Conservation (phyloP, 2,888 invertebrate species). For the Nomada fucata region DNA sequence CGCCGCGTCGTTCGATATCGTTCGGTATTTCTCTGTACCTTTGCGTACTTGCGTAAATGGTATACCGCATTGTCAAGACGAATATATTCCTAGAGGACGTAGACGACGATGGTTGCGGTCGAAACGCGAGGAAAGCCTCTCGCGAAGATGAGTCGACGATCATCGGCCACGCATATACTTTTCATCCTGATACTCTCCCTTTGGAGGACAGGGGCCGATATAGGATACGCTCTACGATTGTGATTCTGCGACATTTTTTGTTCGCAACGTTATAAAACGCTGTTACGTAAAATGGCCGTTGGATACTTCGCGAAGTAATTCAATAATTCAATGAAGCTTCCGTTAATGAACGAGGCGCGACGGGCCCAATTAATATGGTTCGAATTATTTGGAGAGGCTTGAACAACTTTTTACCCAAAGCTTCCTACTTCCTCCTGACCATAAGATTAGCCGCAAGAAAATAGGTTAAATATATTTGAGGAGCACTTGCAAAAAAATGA, state of each 20-base stretch:
- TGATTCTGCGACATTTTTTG: constrained; percentile 9
- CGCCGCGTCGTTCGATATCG: constrained; percentile 39
- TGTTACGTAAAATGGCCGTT: constrained; percentile 39
- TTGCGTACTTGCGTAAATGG: neutral
- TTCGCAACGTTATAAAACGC: neutral
- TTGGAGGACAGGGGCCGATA: constrained; percentile 36
- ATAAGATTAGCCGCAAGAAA: constrained; percentile 11
- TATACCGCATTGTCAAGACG: constrained; percentile 1
- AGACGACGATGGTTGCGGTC: constrained; percentile 67
- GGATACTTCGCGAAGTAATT: constrained; percentile 10
- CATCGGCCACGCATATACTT: constrained; percentile 63
- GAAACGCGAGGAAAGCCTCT: constrained; percentile 74
- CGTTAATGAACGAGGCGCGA: neutral
- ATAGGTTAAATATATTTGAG: constrained; percentile 20
- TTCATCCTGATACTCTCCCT: constrained; percentile 76
- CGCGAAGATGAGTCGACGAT: constrained; percentile 72
- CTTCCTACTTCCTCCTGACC: no score
- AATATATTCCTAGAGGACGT: neutral
- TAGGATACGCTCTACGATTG: neutral
- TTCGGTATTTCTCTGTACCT: constrained; percentile 10
- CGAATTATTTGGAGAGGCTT: no score
- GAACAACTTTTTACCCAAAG: no score
- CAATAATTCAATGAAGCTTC: neutral
- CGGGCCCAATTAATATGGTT: neutral
- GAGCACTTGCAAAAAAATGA: neutral